Base-by-base conservation (phyloP, 2,888 invertebrate species). In the Synergus laeviventris region DNA sequence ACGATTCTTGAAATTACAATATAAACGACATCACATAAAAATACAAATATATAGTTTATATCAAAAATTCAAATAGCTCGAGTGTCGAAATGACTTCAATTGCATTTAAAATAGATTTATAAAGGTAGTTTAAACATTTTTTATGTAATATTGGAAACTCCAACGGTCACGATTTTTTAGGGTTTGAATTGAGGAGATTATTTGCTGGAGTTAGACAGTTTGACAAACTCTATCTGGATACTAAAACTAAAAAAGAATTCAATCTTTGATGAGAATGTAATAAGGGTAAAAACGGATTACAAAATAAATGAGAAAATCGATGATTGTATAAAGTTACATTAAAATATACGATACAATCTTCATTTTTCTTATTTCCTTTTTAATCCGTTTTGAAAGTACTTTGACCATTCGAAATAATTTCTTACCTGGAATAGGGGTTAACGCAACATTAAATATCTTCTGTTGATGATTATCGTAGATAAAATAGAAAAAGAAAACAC, bases 351-450 rank as follows among this genome's bases (percentile, higher is more conserved):
- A n/a, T n/a, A n/a, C n/a, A n/a, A n/a, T n/a, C n/a, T n/a, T n/a
- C n/a, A n/a, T n/a, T n/a, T n/a, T n/a, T n/a, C n/a, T n/a, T n/a
- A n/a, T n/a, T n/a, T n/a, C n/a, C n/a, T n/a, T n/a, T n/a, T n/a
- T n/a, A n/a, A n/a, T n/a, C n/a, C n/a, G n/a, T n/a, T n/a, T n/a
- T n/a, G 5, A 8, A 2, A 9, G 11, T 3, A 1, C 2, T 49
- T 11, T 18, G 18, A 54, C 18, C 1, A 18, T 42, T 24, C 8
- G 5, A 66, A 66, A 0, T 2, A 42, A 12, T 45, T 24, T 70
- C 70, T 70, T 70, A 70, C 70, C 70, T 70, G n/a, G 31, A 8
- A 45, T 12, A 24, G 21, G 14, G 42, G 24, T 70, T 18, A 49
- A 45, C 12, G 14, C 3, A 42, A 66, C 39, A 38, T n/a, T 1